A percentile compares a stretch with the other conserved stretches of the same genome.
phyloP scores from a whole-genome alignment of 1,140 invertebrate genomes.

The Triops longicaudatus region DNA sequence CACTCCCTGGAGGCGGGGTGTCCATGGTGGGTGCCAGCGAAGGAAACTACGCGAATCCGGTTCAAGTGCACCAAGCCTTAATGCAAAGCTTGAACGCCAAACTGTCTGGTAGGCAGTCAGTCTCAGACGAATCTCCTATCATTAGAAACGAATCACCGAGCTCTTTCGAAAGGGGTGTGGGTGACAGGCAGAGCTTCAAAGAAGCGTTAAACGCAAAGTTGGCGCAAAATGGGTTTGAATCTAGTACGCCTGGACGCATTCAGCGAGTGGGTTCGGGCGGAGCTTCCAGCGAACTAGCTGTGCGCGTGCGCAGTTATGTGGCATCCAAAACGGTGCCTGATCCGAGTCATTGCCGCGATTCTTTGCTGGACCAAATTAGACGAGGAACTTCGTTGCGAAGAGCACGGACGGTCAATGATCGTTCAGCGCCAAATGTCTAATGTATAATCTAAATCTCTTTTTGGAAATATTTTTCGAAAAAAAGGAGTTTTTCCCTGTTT shows the following conservation, averaged over 20 bases:
- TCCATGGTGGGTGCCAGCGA: not conserved
- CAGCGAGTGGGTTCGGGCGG: not conserved
- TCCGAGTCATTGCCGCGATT: conserved; percentile 45
- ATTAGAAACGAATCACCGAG: not conserved
- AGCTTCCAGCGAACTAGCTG: conserved; percentile 35
- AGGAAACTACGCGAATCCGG: conserved; percentile 16
- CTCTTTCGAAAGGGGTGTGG: not conserved
- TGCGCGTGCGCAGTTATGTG: conserved; percentile 60
- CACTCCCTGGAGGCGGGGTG: not conserved
- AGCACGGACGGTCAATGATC: conserved; percentile 55
- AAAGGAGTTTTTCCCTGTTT: not conserved
- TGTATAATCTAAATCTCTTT: not conserved
- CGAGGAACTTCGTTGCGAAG: conserved; percentile 65
- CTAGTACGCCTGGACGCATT: not conserved
- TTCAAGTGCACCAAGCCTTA: conserved; percentile 26
- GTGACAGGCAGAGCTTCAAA: conserved; percentile 22
- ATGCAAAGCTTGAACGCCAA: conserved; percentile 26
- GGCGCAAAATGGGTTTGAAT: not conserved
- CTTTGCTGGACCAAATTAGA: conserved; percentile 83
- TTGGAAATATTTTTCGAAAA: not conserved
- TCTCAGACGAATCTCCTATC: not conserved
- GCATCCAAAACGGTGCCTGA: conserved; percentile 45
- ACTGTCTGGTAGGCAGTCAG: conserved; percentile 13
- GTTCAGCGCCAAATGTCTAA: conserved; percentile 49
- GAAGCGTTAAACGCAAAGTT: not conserved